Percentiles rank a stretch among this genome's conserved stretches.
Evolutionary conservation across 2,888 invertebrate species (phyloP).

Genomic region (Xestia xanthographa): DNA sequence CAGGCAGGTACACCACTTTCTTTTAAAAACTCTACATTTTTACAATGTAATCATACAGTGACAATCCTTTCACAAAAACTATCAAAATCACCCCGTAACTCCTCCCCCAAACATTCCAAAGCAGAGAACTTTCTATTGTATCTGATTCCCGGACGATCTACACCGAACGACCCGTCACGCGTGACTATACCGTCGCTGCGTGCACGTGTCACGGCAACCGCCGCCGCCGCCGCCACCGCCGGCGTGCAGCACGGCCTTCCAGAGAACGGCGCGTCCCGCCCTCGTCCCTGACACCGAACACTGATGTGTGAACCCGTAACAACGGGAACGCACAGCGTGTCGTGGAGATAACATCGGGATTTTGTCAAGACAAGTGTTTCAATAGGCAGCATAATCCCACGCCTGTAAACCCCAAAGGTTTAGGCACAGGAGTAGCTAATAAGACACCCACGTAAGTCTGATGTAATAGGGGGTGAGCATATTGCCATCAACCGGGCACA

Average conservation of each 20-base stretch:
- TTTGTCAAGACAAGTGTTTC: neutral
- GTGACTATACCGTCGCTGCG: neutral
- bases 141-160: neutral
- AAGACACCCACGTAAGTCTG: neutral
- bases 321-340: neutral
- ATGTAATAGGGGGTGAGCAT: neutral
- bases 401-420: neutral
- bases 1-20: neutral
- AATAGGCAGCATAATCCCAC: neutral
- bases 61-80: neutral
- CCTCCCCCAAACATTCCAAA: neutral
- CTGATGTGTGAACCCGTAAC: conserved; percentile 11
- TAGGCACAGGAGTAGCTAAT: neutral
- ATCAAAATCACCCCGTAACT: neutral
- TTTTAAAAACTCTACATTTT: neutral
- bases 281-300: conserved; percentile 43
- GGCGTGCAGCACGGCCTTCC: conserved; percentile 4
- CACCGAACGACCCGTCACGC: neutral
- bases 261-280: conserved; percentile 1
- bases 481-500: neutral
- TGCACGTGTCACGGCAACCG: neutral
- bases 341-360: neutral
- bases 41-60: neutral
- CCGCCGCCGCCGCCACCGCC: neutral
- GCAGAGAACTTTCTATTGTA: neutral